Percentiles rank a stretch among this genome's conserved stretches.
These are phyloP conservation scores for Drosophila ercepeae DNA, from an alignment of 1,140 invertebrate genomes.

Conservation along the genomic window DNA sequence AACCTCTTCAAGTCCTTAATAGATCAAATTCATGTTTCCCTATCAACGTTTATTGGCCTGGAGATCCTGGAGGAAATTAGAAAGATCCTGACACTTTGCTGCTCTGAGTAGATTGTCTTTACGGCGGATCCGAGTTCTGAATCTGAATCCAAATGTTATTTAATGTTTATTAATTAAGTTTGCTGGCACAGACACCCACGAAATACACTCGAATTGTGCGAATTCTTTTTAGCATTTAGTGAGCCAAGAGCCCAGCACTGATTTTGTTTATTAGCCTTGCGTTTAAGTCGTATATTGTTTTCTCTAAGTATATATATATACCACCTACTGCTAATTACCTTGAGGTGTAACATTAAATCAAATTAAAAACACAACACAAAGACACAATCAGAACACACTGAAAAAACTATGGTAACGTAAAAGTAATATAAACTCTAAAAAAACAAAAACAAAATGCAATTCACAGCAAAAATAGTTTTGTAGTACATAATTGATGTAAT, in stretches of 20 bases:
- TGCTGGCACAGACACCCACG: slow-evolving; percentile 26
- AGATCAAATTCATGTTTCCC: not conserved
- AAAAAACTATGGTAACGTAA: slow-evolving; percentile 57
- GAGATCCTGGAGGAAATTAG: not conserved
- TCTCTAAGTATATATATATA: slow-evolving; percentile 30
- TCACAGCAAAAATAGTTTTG: slow-evolving; percentile 72
- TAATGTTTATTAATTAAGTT: slow-evolving; percentile 77
- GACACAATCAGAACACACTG: slow-evolving; percentile 15
- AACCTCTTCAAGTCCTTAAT: not conserved
- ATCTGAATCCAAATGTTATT: slow-evolving; percentile 78
- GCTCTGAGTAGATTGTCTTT: slow-evolving; percentile 39
- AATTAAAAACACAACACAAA: slow-evolving; percentile 38
- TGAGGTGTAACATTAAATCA: slow-evolving; percentile 64
- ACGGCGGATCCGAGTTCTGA: slow-evolving; percentile 26
- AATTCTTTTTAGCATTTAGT: slow-evolving; percentile 54
- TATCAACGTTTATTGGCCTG: not conserved
- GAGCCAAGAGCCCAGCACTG: slow-evolving; percentile 65
- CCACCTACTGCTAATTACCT: slow-evolving; percentile 34
- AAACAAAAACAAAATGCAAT: slow-evolving; percentile 4
- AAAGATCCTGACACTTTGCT: not conserved
- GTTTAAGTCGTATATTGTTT: slow-evolving; percentile 60
- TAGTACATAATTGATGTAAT: slow-evolving; percentile 78
- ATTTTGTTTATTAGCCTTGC: slow-evolving; percentile 66
- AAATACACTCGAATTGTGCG: slow-evolving; percentile 21
- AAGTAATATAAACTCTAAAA: slow-evolving; percentile 41